Evolutionary conservation across 2,888 invertebrate genomes (phyloP).

Genomic region (Cheilosia vulpina): DNA sequence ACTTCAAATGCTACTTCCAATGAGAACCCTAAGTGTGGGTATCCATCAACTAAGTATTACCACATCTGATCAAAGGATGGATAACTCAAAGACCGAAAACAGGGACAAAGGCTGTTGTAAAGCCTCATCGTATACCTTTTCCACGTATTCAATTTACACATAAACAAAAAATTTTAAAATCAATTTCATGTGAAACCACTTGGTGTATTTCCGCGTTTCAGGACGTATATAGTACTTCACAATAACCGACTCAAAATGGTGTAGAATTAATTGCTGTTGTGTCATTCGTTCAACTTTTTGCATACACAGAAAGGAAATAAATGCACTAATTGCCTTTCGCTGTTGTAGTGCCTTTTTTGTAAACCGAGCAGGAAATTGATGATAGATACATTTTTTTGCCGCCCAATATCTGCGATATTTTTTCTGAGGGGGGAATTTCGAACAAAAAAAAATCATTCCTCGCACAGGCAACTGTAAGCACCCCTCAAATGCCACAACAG

Average conservation of each 20-base stretch:
- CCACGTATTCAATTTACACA: no score
- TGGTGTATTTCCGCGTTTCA: not conserved
- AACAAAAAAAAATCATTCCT: not conserved
- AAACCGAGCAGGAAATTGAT: not conserved
- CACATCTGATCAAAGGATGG: no score
- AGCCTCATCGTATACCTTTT: no score
- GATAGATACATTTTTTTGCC: not conserved
- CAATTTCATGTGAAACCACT: not conserved
- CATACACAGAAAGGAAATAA: not conserved
- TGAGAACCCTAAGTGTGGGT: no score
- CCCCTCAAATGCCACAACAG: conserved; percentile 1
- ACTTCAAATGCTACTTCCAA: no score
- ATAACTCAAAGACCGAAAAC: no score
- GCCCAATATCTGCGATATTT: not conserved
- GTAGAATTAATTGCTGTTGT: not conserved
- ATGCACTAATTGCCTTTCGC: not conserved
- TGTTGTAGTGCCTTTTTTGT: not conserved
- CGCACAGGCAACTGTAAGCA: not conserved
- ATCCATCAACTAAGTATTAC: no score
- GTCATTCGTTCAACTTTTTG: not conserved
- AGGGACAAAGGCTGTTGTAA: no score
- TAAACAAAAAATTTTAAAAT: not conserved
- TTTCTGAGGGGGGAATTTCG: not conserved
- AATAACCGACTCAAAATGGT: conserved; percentile 5
- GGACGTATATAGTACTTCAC: not conserved